A percentile compares a stretch with the other conserved stretches of the same genome.
Evolutionary conservation across 2,113 vertebrate genomes (phyloP).

Genomic region (Smithornis capensis): DNA sequence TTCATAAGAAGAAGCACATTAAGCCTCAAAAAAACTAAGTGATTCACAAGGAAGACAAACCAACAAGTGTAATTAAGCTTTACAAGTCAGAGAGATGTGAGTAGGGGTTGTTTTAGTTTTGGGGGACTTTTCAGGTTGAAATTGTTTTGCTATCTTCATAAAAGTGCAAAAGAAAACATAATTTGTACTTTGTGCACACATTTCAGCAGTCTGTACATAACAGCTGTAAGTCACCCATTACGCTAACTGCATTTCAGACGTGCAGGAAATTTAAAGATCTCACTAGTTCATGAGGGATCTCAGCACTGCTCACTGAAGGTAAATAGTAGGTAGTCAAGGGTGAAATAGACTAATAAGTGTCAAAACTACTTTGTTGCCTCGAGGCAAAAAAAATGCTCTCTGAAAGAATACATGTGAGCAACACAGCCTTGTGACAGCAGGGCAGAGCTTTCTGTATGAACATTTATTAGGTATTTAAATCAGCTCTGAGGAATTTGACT

Average conservation of each 20-base stretch:
- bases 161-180: conserved; percentile 9
- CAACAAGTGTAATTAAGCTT: background rate
- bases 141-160: conserved; percentile 6
- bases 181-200: background rate
- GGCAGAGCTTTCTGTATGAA: background rate
- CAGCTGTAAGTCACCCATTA: conserved; percentile 6
- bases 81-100: background rate
- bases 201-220: conserved; percentile 1
- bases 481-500: background rate
- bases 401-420: background rate
- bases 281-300: background rate
- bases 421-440: background rate
- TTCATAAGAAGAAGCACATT: background rate
- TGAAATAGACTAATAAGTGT: background rate
- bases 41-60: background rate
- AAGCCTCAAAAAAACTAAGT: background rate
- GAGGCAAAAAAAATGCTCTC: background rate
- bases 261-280: conserved; percentile 17
- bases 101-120: background rate
- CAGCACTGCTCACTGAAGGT: background rate
- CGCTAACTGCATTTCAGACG: conserved; percentile 21
- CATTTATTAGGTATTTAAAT: conserved; percentile 23
- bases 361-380: background rate
- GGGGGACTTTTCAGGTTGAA: background rate
- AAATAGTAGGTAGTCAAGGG: background rate